A percentile compares a stretch with the other conserved stretches of the same genome.
These are phyloP conservation scores for Drosophila sordidula DNA, from an alignment of 2,888 invertebrate genomes.

Conservation along the genomic window DNA sequence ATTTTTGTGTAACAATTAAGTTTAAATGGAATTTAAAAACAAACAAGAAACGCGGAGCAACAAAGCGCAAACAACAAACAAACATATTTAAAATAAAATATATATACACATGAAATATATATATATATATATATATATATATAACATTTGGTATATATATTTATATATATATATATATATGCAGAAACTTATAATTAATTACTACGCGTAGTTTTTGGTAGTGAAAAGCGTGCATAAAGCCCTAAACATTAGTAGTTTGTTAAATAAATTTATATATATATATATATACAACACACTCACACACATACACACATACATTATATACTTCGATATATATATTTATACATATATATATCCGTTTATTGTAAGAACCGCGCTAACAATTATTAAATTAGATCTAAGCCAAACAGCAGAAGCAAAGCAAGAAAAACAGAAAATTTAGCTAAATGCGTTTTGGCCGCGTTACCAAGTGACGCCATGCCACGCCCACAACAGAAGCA, in stretches of 20 bases:
- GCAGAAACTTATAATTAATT: constrained; percentile 53
- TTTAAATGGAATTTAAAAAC: constrained; percentile 50
- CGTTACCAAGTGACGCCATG: constrained; percentile 62
- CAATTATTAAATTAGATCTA: constrained; percentile 69
- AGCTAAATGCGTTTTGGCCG: constrained; percentile 50
- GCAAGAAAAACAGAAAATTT: constrained; percentile 20
- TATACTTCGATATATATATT: constrained; percentile 33
- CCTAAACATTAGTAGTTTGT: constrained; percentile 77
- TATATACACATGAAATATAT: constrained; percentile 46
- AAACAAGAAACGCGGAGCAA: constrained; percentile 48
- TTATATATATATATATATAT: constrained; percentile 45
- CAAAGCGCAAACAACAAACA: constrained; percentile 44
- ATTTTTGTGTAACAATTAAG: constrained; percentile 57
- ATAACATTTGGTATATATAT: constrained; percentile 9
- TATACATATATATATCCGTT: constrained; percentile 48
- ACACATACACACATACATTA: constrained; percentile 30
- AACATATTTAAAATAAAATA: constrained; percentile 43
- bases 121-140: constrained; percentile 26
- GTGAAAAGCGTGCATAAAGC: constrained; percentile 65
- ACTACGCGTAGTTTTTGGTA: constrained; percentile 78
- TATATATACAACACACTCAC: constrained; percentile 10
- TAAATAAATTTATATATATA: constrained; percentile 76
- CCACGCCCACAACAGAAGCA: constrained; percentile 56
- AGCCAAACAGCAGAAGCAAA: constrained; percentile 42
- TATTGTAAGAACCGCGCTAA: constrained; percentile 71